A percentile compares a stretch with the other conserved stretches of the same genome.
These are phyloP conservation scores for Druon quercuslanigerum DNA, from an alignment of 1,140 invertebrate genomes.

Conservation along the genomic window DNA sequence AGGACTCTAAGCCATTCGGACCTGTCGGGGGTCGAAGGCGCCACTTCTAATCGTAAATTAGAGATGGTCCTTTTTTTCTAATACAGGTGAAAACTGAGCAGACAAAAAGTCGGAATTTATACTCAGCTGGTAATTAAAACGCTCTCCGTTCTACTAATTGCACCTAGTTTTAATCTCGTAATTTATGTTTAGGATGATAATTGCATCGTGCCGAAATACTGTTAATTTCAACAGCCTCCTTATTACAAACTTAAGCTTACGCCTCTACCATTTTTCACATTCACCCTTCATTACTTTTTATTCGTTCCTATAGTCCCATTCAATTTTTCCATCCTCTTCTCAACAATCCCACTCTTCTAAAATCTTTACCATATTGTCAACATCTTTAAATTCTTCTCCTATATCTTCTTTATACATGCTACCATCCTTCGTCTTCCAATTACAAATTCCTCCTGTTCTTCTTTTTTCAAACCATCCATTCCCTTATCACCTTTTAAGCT, in stretches of 20 bases:
- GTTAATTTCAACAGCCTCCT: slow-evolving; percentile 40
- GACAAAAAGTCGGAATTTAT: slow-evolving; percentile 48
- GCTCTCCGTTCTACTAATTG: not conserved
- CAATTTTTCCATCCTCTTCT: too few species aligned
- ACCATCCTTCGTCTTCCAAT: too few species aligned
- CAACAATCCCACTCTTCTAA: too few species aligned
- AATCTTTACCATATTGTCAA: too few species aligned
- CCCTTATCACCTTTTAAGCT: too few species aligned
- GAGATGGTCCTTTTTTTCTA: slow-evolving; percentile 47
- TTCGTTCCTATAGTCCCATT: too few species aligned
- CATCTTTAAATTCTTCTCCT: too few species aligned
- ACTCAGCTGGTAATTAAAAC: slow-evolving; percentile 35
- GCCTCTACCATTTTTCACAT: not conserved
- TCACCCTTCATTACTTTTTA: not conserved
- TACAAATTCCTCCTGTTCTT: too few species aligned
- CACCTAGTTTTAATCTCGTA: not conserved
- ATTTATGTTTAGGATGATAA: slow-evolving; percentile 29
- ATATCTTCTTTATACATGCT: too few species aligned
- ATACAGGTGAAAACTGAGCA: slow-evolving; percentile 49
- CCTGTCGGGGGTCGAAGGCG: not conserved
- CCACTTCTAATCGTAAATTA: slow-evolving; percentile 62
- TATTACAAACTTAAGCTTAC: not conserved
- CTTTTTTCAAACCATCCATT: too few species aligned
- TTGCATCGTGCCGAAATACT: slow-evolving; percentile 43
- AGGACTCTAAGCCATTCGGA: slow-evolving; percentile 13